phyloP scores from a whole-genome alignment of 2,113 vertebrate species.

The Heloderma charlesbogerti region DNA sequence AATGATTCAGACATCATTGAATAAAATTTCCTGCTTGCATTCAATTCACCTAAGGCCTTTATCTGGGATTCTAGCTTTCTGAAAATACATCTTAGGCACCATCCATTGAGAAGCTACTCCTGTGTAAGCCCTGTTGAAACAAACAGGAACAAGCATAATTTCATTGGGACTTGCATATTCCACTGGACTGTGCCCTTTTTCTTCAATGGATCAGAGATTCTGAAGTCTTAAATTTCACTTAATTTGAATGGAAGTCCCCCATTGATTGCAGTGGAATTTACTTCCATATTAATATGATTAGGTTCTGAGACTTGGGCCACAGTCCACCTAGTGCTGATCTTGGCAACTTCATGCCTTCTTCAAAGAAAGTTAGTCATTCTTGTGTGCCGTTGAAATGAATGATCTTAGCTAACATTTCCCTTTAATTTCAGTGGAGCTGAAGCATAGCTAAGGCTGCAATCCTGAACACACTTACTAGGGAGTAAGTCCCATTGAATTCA shows the following conservation, averaged over 20 bases:
- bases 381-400: background rate
- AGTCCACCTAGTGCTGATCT: background rate
- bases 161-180: background rate
- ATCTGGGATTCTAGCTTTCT: background rate
- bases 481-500: background rate
- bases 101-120: background rate
- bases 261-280: background rate
- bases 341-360: background rate
- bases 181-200: background rate
- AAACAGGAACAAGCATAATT: background rate
- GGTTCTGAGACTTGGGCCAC: background rate
- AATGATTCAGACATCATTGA: background rate
- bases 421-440: background rate
- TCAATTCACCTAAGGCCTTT: background rate
- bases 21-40: background rate
- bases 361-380: background rate
- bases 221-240: background rate
- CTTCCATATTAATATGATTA: background rate
- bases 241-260: background rate
- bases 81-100: background rate
- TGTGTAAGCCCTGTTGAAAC: background rate
- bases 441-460: background rate
- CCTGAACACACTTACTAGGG: background rate
- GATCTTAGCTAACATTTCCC: no score
- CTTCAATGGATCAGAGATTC: background rate